phyloP scores from a whole-genome alignment of 2,797 vertebrate species.

The Cryptoblepharus egeriae region DNA sequence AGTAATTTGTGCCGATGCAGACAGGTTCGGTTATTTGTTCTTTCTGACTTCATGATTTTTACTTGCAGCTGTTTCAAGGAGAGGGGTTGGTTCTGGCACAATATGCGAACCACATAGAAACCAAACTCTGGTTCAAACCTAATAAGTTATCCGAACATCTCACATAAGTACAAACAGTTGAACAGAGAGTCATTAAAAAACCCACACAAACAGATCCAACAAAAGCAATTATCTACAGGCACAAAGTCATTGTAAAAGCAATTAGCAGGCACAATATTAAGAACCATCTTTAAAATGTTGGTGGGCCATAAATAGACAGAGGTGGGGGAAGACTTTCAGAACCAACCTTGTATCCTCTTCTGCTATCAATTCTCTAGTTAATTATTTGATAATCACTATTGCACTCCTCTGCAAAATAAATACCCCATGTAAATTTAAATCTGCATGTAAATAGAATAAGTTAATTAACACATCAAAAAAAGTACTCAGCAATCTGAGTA shows the following conservation, averaged over 20 bases:
- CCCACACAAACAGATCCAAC: constrained; percentile 58
- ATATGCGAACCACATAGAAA: constrained; percentile 19
- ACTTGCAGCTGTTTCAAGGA: no score
- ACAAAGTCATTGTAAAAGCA: constrained; percentile 59
- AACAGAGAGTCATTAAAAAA: neutral
- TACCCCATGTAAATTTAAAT: constrained; percentile 68
- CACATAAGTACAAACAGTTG: constrained; percentile 42
- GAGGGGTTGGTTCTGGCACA: no score
- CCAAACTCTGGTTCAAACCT: constrained; percentile 51
- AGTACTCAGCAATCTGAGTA: constrained; percentile 58
- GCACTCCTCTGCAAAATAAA: constrained; percentile 70
- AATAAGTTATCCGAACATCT: constrained; percentile 54
- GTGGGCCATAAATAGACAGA: constrained; percentile 54
- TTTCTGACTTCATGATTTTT: no score
- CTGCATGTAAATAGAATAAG: constrained; percentile 68
- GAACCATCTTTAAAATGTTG: constrained; percentile 57
- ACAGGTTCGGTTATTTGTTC: no score
- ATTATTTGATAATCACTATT: constrained; percentile 68
- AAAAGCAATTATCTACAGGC: constrained; percentile 45
- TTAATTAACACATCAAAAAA: constrained; percentile 74
- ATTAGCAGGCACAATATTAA: constrained; percentile 66
- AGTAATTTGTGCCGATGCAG: no score
- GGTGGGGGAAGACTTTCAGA: constrained; percentile 58
- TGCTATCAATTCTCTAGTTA: constrained; percentile 63
- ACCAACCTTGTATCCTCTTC: constrained; percentile 53